Evolutionary conservation across 1,140 invertebrate species (phyloP).

Genomic region (Hyles vespertilio): DNA sequence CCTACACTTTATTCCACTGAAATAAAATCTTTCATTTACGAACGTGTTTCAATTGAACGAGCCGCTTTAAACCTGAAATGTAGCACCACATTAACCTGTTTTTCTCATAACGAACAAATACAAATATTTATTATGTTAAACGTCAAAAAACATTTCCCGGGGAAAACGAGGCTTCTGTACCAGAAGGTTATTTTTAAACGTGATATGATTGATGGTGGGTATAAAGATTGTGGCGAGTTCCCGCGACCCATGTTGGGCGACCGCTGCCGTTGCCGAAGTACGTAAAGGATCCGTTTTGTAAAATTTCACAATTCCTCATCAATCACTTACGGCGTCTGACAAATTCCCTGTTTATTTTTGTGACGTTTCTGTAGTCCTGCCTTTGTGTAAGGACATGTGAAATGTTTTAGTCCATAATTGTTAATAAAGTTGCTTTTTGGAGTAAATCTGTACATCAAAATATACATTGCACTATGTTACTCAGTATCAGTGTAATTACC

Average conservation of each 20-base stretch:
- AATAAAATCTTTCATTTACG: slow-evolving; percentile 22
- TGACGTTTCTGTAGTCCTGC: too few species aligned
- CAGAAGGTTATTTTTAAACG: slow-evolving; percentile 16
- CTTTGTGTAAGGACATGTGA: too few species aligned
- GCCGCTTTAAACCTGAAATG: too few species aligned
- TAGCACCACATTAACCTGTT: too few species aligned
- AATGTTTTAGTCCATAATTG: too few species aligned
- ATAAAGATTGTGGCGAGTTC: slow-evolving; percentile 12
- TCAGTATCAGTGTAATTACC: too few species aligned
- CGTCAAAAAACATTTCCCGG: slow-evolving; percentile 5
- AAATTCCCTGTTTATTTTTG: slow-evolving; percentile 11
- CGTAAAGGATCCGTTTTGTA: slow-evolving; percentile 7
- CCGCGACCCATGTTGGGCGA: not conserved
- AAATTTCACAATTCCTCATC: slow-evolving; percentile 18
- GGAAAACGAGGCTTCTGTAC: slow-evolving; percentile 9
- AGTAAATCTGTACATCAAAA: too few species aligned
- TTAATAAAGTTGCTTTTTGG: not conserved
- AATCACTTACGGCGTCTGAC: slow-evolving; percentile 19
- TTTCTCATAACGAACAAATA: too few species aligned
- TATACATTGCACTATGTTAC: too few species aligned
- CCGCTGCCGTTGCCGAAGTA: not conserved
- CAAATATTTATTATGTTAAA: slow-evolving; percentile 13
- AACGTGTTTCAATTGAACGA: slow-evolving; percentile 2
- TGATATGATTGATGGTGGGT: slow-evolving; percentile 20
- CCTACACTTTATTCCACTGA: slow-evolving; percentile 22